Conservation (phyloP, 2,888 invertebrate species). For the Proisotoma minuta region DNA sequence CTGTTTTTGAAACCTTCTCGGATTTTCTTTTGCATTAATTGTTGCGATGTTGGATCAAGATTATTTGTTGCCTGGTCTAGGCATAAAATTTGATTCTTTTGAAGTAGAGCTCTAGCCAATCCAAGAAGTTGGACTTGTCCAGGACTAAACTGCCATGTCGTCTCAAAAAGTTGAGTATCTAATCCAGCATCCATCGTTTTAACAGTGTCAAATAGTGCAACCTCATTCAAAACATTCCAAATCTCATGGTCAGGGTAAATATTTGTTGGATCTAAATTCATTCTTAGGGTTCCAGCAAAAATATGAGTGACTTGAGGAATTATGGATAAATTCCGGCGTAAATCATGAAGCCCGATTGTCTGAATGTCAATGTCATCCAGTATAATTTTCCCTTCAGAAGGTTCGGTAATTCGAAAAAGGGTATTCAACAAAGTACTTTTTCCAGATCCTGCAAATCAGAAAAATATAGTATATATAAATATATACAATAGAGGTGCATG, state of each 20-base stretch:
- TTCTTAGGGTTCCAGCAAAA: slow-evolving; percentile 79
- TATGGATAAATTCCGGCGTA: slow-evolving; percentile 76
- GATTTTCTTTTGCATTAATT: slow-evolving; percentile 17
- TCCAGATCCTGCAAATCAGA: slow-evolving; percentile 65
- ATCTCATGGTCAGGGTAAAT: slow-evolving; percentile 70
- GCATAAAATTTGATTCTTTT: slow-evolving; percentile 19
- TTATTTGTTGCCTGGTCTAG: slow-evolving; percentile 20
- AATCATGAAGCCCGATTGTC: slow-evolving; percentile 58
- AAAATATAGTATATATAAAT: slow-evolving; percentile 48
- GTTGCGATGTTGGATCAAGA: slow-evolving; percentile 19
- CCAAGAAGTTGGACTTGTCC: slow-evolving; percentile 28
- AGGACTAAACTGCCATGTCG: slow-evolving; percentile 18
- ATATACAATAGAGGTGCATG: not conserved
- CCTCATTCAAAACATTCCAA: slow-evolving; percentile 80
- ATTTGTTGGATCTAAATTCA: slow-evolving; percentile 85
- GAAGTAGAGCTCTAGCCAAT: slow-evolving; percentile 20
- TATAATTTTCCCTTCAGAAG: slow-evolving; percentile 66
- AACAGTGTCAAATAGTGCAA: slow-evolving; percentile 50
- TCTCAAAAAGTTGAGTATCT: slow-evolving; percentile 17
- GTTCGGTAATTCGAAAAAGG: slow-evolving; percentile 72
- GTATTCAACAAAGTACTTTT: slow-evolving; percentile 73
- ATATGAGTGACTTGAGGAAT: slow-evolving; percentile 88
- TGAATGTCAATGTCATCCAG: slow-evolving; percentile 61
- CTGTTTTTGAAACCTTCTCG: slow-evolving; percentile 10
- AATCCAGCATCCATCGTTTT: slow-evolving; percentile 16